Conservation (phyloP, 2,113 vertebrate species). For the Lasiurus cinereus region DNA sequence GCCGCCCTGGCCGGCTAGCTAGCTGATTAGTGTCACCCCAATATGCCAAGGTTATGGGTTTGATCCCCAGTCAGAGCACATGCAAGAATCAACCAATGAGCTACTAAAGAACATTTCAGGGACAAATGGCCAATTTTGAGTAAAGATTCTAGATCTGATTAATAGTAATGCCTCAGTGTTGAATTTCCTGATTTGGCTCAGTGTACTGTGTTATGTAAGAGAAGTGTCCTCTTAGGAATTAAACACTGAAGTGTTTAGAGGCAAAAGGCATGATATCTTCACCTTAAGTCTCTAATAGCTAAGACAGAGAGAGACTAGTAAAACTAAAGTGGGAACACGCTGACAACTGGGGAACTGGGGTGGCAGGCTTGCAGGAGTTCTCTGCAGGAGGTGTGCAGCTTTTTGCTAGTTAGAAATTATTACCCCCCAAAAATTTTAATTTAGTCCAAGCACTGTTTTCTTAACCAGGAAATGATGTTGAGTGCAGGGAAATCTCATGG, state of each 20-base stretch:
- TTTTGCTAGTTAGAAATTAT: background rate
- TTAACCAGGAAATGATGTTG: background rate
- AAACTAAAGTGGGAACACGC: background rate
- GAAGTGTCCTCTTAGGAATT: background rate
- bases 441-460: background rate
- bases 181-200: background rate
- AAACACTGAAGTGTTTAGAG: background rate
- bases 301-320: rapidly evolving
- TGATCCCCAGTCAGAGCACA: background rate
- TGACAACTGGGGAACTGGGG: too few relatives aligned
- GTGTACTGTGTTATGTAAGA: background rate
- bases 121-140: background rate
- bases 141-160: too few relatives aligned
- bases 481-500: rapidly evolving
- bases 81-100: too few relatives aligned
- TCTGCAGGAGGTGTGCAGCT: background rate
- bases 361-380: too few relatives aligned
- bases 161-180: rapidly evolving
- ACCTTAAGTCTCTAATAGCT: background rate
- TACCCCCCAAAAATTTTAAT: background rate
- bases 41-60: background rate
- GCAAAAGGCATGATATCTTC: background rate
- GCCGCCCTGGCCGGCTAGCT: too few relatives aligned
- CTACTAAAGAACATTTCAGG: background rate
- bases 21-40: too few relatives aligned